Base-by-base conservation (phyloP, 2,113 vertebrate species). In the Carassius gibelio region DNA sequence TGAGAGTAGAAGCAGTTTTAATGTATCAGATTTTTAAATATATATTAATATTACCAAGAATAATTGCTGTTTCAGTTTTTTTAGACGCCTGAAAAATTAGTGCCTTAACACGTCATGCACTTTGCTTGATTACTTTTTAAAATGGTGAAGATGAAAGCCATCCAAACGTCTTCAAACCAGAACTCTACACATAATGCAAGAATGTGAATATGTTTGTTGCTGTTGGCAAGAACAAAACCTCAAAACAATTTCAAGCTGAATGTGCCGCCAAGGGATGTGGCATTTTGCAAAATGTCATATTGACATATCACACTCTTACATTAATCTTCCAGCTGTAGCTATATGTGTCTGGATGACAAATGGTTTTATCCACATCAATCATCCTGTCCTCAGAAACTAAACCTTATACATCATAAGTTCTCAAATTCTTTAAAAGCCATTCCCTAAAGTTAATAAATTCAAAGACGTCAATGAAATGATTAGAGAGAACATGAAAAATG, bases 401-500 rank as follows among this genome's bases (percentile, higher is more conserved):
- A 84, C 83, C 71, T 69, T 86, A 88, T 81, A 84, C 71, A 82
- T 80, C 82, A 82, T 82, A 72, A 69, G 62, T 86, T 84, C 85
- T 79, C 80, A 52, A 61, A 69, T 76, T 74, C 57, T 45, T 81
- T 81, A 45, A 79, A 75, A 82, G 23, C 42, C 69, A 34, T 87
- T 84, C 72, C 19, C 72, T 85, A 59, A 34, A 68, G 84, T 76
- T 88, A 77, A 87, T 86, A 80, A 75, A 68, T 85, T 85, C 87
- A 84, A 84, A 83, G 50, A 75, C 15, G 52, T 81, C 75, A 85
- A 68, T 83, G 26, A 82, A 50, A 79, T 81, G 79, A 86, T 89
- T 80, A 84, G 82, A 26, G 57, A 74, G 48, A 59, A 83, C 59
- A 71, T 88, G 89, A 90, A 85, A 88, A 86, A 89, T 85, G 48